These are phyloP conservation scores for Pseudoips prasinana DNA, from an alignment of 2,888 invertebrate genomes.

Conservation along the genomic window DNA sequence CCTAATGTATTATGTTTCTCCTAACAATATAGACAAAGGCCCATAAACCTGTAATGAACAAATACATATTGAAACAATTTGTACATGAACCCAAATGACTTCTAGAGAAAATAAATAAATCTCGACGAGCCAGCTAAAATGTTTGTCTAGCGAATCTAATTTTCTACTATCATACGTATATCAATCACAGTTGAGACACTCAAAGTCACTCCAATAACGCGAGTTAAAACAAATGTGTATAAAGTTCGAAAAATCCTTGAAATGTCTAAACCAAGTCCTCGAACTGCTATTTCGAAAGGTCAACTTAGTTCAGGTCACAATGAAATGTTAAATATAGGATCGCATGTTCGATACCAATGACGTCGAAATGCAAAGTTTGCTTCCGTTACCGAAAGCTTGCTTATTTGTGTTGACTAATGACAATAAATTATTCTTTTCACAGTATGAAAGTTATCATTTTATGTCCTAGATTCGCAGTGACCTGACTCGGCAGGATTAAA, in stretches of 20 bases:
- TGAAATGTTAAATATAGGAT: slow-evolving; percentile 72
- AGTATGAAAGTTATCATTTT: slow-evolving; percentile 17
- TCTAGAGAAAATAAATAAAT: not conserved
- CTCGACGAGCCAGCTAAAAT: not conserved
- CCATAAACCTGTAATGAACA: too few relatives aligned
- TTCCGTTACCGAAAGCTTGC: slow-evolving; percentile 46
- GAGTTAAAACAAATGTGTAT: slow-evolving; percentile 12
- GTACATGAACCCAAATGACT: too few relatives aligned
- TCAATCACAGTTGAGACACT: slow-evolving; percentile 10
- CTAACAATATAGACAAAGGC: too few relatives aligned
- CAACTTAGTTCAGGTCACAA: slow-evolving; percentile 55
- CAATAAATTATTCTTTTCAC: slow-evolving; percentile 37
- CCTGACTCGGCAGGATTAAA: slow-evolving; percentile 1
- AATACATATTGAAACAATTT: too few relatives aligned
- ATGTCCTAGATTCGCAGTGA: slow-evolving; percentile 6
- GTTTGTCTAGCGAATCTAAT: not conserved
- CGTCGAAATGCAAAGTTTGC: slow-evolving; percentile 56
- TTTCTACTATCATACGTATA: slow-evolving; percentile 1
- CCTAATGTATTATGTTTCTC: too few relatives aligned
- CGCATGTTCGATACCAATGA: slow-evolving; percentile 63
- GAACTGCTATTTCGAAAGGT: slow-evolving; percentile 47
- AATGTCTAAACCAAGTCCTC: slow-evolving; percentile 26
- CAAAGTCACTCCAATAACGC: slow-evolving; percentile 14
- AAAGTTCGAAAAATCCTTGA: slow-evolving; percentile 34
- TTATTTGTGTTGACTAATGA: slow-evolving; percentile 41